A percentile compares a stretch with the other conserved stretches of the same genome.
Evolutionary conservation across 2,888 invertebrate genomes (phyloP).

Genomic region (Apocheima hispidaria): DNA sequence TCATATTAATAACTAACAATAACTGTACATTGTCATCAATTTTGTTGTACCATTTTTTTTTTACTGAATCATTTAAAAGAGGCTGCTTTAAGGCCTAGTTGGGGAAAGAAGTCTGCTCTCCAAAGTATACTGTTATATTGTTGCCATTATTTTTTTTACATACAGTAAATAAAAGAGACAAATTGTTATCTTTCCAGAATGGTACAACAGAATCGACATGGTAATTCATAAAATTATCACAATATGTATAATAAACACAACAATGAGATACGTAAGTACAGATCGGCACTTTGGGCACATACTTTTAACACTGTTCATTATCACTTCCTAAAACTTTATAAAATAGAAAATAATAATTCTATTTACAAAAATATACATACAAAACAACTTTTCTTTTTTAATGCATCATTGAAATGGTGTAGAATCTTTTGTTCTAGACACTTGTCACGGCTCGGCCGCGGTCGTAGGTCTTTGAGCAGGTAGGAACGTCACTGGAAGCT

Average conservation of each 20-base stretch:
- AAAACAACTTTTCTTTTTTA: slow-evolving; percentile 49
- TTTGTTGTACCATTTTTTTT: no score
- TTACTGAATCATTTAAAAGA: no score
- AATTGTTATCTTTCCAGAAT: no score
- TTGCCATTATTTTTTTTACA: no score
- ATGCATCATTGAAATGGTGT: slow-evolving; percentile 38
- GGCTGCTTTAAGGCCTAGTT: no score
- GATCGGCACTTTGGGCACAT: slow-evolving; percentile 59
- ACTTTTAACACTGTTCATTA: slow-evolving; percentile 43
- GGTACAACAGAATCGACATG: no score
- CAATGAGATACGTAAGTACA: slow-evolving; percentile 71
- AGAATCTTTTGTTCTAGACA: slow-evolving; percentile 20
- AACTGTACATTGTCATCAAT: slow-evolving; percentile 33
- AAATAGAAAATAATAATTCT: slow-evolving; percentile 56
- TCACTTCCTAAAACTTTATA: slow-evolving; percentile 32
- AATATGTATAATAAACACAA: slow-evolving; percentile 57
- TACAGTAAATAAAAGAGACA: no score
- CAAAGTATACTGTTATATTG: no score
- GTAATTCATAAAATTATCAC: slow-evolving; percentile 16
- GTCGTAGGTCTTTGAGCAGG: slow-evolving; percentile 73
- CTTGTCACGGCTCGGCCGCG: slow-evolving; percentile 54
- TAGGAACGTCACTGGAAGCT: slow-evolving; percentile 60
- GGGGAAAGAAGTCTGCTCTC: no score
- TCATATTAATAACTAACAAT: slow-evolving; percentile 48
- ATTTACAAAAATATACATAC: slow-evolving; percentile 77